phyloP scores from a whole-genome alignment of 2,113 vertebrate genomes.

The Odobenus rosmarus region DNA sequence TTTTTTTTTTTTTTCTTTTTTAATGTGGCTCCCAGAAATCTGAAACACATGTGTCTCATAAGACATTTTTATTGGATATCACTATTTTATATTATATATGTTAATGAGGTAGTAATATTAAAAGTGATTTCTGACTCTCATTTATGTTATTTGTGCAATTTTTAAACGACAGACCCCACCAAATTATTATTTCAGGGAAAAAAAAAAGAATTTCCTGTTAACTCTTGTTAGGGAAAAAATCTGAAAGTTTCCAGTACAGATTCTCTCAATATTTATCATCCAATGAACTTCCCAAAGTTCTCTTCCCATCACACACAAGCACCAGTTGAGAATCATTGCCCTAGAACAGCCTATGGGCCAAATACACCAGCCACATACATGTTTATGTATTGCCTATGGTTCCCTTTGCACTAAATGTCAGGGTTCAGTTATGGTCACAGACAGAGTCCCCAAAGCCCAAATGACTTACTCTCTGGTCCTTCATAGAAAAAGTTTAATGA shows the following conservation, averaged over 20 bases:
- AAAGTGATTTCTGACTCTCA: background rate
- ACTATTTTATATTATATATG: background rate
- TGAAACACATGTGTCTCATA: background rate
- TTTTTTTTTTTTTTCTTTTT: background rate
- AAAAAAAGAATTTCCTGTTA: background rate
- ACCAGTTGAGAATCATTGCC: background rate
- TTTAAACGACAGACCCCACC: background rate
- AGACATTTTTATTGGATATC: background rate
- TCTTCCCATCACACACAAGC: background rate
- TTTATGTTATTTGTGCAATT: background rate
- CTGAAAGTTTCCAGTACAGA: background rate
- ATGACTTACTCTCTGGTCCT: background rate
- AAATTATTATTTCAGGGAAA: background rate
- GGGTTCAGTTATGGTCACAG: background rate
- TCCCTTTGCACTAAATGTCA: background rate
- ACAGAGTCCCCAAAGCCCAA: background rate
- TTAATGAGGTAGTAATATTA: background rate
- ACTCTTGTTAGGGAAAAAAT: background rate
- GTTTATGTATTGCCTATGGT: background rate
- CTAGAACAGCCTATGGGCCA: background rate
- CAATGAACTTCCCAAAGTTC: background rate
- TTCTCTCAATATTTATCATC: background rate
- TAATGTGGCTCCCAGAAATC: background rate
- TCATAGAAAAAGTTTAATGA: background rate
- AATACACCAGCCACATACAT: background rate